Percentiles rank a stretch among this genome's conserved stretches.
Evolutionary conservation across 2,797 vertebrate species (phyloP).

Genomic region (Kryptolebias ocellatus): DNA sequence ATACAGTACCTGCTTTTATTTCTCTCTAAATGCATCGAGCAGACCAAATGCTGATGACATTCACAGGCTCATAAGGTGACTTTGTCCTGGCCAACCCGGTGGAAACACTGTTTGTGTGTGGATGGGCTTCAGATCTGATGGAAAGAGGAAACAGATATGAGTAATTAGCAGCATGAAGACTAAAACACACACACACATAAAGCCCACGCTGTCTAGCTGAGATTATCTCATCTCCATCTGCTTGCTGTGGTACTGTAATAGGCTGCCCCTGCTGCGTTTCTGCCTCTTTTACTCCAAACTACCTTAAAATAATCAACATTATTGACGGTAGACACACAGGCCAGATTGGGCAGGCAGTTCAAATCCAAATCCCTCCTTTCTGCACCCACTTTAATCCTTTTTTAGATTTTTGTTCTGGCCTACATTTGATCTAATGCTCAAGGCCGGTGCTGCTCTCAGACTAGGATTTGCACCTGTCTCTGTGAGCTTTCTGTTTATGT

Average conservation of each 20-base stretch:
- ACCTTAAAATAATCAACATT: constrained; percentile 63
- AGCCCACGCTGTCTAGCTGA: constrained; percentile 66
- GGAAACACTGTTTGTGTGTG: constrained; percentile 30
- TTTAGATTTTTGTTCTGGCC: constrained; percentile 46
- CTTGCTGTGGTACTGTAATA: constrained; percentile 65
- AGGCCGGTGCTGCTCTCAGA: constrained; percentile 27
- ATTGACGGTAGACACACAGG: constrained; percentile 33
- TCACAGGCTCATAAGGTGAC: constrained; percentile 26
- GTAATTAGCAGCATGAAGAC: constrained; percentile 30
- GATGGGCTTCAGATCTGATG: constrained; percentile 25
- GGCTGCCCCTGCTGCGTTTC: constrained; percentile 65
- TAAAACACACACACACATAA: constrained; percentile 32
- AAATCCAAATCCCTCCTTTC: constrained; percentile 44
- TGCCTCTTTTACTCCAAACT: constrained; percentile 39
- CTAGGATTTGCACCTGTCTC: constrained; percentile 49
- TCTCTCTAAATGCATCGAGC: neutral
- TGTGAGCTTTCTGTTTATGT: constrained; percentile 40
- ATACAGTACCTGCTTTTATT: neutral
- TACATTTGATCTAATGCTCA: constrained; percentile 29
- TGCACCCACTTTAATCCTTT: constrained; percentile 17
- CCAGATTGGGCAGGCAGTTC: constrained; percentile 41
- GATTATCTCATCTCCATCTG: constrained; percentile 81
- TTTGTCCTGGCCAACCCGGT: constrained; percentile 28
- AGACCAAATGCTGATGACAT: constrained; percentile 11
- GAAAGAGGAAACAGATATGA: constrained; percentile 67